Evolutionary conservation across 2,797 vertebrate genomes (phyloP), one percentile per base, ranked within the genome.

Genomic region (Nasua narica): DNA sequence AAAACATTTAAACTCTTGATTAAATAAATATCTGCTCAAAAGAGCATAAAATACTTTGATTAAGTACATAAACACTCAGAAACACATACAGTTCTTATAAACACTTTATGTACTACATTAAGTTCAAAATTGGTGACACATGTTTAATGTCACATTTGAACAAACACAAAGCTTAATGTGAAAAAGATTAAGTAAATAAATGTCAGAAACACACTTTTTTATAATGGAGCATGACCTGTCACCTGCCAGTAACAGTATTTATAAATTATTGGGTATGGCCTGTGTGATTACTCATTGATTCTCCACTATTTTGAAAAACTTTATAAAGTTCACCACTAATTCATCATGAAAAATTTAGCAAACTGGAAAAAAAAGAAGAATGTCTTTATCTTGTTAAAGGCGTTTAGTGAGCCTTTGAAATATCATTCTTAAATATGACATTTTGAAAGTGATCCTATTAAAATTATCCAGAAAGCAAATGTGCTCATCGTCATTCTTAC

Each of bases 1-100:
- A 78, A 95, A 96, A 94, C 77, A 58, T 89, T 97, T 97, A 90
- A 91, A 29, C n/a, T 32, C 58, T 83, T 85, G 81, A 96, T 97
- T 92, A 97, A 95, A 97, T 81, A 96, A 96, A 91, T 95, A 93
- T 95, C n/a, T 95, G 37, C 54, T 95, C 89, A 89, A 48, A 91
- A 89, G 37, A 93, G 32, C 86, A 89, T 97, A 88, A 94, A 96
- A 90, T 96, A 94, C 50, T 95, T 86, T 96, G 76, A 95, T 89
- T 96, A 89, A 87, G 74, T 84, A 90, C 35, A 92, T 94, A 91
- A 96, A 81, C 90, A 94, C 70, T 91, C 56, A 84, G 86, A 87
- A 97, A 96, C 23, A 91, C 62, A 81, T 87, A 77, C 32, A 84
- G 69, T 58, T 95, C 58, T 93, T 94, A 87, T 78, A 96, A 97